Base-by-base conservation (phyloP, 2,797 vertebrate species). In the Hapalemur alaotrensis region DNA sequence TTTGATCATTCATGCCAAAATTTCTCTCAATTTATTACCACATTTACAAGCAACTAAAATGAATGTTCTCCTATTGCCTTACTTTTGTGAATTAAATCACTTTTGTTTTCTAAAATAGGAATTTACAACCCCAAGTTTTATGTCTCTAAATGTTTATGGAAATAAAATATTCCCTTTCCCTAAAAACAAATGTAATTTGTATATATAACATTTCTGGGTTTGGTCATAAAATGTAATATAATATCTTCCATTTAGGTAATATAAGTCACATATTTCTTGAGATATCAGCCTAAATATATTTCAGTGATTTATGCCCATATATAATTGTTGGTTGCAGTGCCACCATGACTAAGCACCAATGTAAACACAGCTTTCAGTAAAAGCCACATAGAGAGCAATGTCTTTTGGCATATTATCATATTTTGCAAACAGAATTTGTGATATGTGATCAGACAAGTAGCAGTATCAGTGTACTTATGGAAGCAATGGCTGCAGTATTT, bases 1-100 rank as follows among this genome's bases (percentile, higher is more conserved):
- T 92, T 92, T 91, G 38, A 84, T 92, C 30, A 89, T 86, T 83
- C 43, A 86, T 72, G 38, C 32, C 59, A 95, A 95, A 92, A 78
- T 96, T 89, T 97, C 35, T 90, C 32, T 91, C 32, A 73, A 81
- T 95, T 86, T 96, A 93, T 85, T 91, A 84, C 28, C 28, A 95
- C 72, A 83, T 87, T 92, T 91, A 78, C 8, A 93, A 69, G 52
- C 18, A 91, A 76, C 80, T 90, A 72, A 90, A 90, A 89, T 92
- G 41, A 89, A 79, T 79, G 23, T 79, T 93, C 61, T 57, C 78
- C 11, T 50, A 28, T 85, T 93, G 70, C 2, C 76, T 89, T 86
- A 22, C 48, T 43, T 92, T 93, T 93, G 20, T 82, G n/a, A 93
- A 82, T 90, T 88, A 94, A 93, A 79, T 93, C 22, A 79, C 54